Conservation (phyloP, 1,140 invertebrate species). For the Teleopsis dalmanni region DNA sequence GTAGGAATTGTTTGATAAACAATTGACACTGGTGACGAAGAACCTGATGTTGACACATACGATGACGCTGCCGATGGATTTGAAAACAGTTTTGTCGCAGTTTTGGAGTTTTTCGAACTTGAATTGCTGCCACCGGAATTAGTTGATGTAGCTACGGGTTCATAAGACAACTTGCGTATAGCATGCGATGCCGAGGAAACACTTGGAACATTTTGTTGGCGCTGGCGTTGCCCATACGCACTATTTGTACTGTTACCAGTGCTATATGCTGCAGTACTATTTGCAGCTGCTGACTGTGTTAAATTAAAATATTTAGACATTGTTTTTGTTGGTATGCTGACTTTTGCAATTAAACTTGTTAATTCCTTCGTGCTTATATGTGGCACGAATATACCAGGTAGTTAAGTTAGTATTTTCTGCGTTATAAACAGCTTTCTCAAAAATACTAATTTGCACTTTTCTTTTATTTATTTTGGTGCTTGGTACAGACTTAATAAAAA, state of each 20-base stretch:
- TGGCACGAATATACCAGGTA: no score
- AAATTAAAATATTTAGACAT: neutral
- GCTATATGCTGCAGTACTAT: no score
- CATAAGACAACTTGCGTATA: conserved; percentile 3
- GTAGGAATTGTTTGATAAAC: neutral
- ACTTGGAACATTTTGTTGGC: no score
- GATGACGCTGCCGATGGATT: conserved; percentile 5
- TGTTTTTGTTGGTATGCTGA: conserved; percentile 6
- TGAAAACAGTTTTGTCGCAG: neutral
- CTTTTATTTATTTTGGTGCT: neutral
- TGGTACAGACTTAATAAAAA: neutral
- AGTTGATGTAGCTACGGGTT: neutral
- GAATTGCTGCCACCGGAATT: conserved; percentile 3
- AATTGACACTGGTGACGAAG: conserved; percentile 1
- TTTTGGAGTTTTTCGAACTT: no score
- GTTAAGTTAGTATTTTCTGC: neutral
- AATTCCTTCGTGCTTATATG: no score
- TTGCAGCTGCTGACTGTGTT: no score
- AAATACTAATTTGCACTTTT: no score
- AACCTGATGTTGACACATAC: conserved; percentile 7
- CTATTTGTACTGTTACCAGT: no score
- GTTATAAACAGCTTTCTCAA: neutral
- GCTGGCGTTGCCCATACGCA: no score
- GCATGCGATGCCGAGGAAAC: no score
- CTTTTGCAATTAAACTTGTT: neutral